Conservation (phyloP, 1,140 invertebrate species). For the Agraylea sexmaculata region DNA sequence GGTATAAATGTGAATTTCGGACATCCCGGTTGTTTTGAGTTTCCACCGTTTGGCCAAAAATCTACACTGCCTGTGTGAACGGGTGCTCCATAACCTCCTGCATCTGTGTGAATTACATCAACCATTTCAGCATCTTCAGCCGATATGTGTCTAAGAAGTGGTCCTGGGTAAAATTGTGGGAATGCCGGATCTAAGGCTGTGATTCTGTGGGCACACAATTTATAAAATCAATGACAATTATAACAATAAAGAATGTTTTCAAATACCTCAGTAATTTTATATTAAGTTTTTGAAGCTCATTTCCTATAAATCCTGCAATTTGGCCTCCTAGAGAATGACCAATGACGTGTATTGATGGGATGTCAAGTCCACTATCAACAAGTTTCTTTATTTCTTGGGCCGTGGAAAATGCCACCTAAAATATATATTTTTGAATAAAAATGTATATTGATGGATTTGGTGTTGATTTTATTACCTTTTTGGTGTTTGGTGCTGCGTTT, state of each 20-base stretch:
- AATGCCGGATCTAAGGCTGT: slow-evolving; percentile 48
- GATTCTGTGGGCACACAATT: slow-evolving; percentile 28
- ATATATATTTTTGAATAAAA: slow-evolving; percentile 1
- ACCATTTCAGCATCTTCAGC: slow-evolving; percentile 53
- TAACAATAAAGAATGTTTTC: no score
- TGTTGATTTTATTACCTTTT: slow-evolving; percentile 7
- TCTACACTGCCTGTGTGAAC: slow-evolving; percentile 45
- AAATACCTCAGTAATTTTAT: slow-evolving; percentile 27
- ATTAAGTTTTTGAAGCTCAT: slow-evolving; percentile 26
- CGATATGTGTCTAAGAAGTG: slow-evolving; percentile 45
- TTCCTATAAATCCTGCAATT: slow-evolving; percentile 53
- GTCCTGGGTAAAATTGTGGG: slow-evolving; percentile 43
- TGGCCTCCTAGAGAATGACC: slow-evolving; percentile 69
- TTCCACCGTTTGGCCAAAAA: slow-evolving; percentile 51
- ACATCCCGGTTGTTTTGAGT: slow-evolving; percentile 45
- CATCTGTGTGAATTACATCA: slow-evolving; percentile 59
- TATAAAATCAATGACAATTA: no score
- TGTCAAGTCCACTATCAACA: slow-evolving; percentile 27
- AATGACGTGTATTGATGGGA: slow-evolving; percentile 50
- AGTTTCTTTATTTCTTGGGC: slow-evolving; percentile 27
- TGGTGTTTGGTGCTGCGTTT: slow-evolving; percentile 18
- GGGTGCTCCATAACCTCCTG: slow-evolving; percentile 43
- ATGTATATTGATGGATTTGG: neutral
- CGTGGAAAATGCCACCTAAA: slow-evolving; percentile 24
- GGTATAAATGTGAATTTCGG: slow-evolving; percentile 34